Evolutionary conservation across 2,113 vertebrate species (phyloP).

Genomic region (Ellobius talpinus): DNA sequence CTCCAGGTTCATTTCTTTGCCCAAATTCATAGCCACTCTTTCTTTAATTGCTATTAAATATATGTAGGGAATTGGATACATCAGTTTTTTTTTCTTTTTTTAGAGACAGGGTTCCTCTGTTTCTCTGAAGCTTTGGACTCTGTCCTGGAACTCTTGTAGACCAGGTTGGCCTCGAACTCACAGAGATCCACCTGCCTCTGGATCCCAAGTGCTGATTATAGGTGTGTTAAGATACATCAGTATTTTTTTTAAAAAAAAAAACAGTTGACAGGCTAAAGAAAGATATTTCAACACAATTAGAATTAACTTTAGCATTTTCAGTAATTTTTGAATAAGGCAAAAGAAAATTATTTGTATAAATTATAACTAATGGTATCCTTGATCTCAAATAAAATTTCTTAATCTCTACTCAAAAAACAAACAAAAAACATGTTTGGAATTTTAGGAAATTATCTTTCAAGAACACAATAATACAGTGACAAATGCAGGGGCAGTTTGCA

Average conservation of each 20-base stretch:
- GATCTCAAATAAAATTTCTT: background rate
- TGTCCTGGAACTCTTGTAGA: too few relatives aligned
- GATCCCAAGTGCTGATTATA: too few relatives aligned
- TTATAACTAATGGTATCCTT: background rate
- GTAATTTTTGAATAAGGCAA: background rate
- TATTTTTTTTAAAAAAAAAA: slow-evolving; percentile 45
- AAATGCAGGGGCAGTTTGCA: background rate
- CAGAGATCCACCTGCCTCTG: too few relatives aligned
- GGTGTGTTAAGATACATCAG: background rate
- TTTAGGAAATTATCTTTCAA: slow-evolving; percentile 30
- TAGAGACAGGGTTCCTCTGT: too few relatives aligned
- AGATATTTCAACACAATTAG: background rate
- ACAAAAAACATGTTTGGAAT: too few relatives aligned
- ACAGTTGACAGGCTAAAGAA: background rate
- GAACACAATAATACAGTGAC: background rate
- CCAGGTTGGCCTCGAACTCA: too few relatives aligned
- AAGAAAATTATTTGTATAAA: slow-evolving; percentile 27
- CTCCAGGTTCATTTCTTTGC: background rate
- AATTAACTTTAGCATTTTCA: background rate
- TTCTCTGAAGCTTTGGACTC: too few relatives aligned
- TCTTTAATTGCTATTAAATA: background rate
- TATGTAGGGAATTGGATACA: background rate
- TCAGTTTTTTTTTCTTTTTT: background rate
- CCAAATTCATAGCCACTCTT: too few relatives aligned
- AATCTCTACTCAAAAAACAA: background rate